A percentile compares a stretch with the other conserved stretches of the same genome.
Evolutionary conservation across 2,888 invertebrate species (phyloP).

Genomic region (Euphydryas editha): DNA sequence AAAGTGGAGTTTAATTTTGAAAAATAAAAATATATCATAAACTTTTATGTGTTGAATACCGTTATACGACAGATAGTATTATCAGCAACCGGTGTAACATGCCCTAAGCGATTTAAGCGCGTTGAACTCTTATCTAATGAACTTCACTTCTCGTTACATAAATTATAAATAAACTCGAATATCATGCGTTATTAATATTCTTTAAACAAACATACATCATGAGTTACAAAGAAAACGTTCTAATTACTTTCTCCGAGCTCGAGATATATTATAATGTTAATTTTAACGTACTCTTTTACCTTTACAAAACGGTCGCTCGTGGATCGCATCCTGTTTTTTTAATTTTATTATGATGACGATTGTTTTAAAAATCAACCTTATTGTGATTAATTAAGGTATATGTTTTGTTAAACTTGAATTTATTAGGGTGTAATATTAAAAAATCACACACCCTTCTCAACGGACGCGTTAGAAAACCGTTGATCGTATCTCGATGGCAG

Average conservation of each 20-base stretch:
- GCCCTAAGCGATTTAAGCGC: conserved; percentile 40
- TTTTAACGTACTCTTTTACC: conserved; percentile 21
- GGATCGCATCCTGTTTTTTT: conserved; percentile 26
- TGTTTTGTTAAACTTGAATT: background rate
- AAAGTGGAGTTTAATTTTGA: too few species aligned
- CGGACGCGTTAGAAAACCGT: conserved; percentile 38
- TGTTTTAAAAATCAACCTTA: conserved; percentile 17
- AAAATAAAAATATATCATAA: too few species aligned
- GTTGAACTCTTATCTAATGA: conserved; percentile 61
- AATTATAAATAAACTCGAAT: background rate
- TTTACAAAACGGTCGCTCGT: conserved; percentile 22
- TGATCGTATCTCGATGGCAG: conserved; percentile 26
- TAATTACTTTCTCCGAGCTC: conserved; percentile 1
- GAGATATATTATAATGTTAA: conserved; percentile 25
- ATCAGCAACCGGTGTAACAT: background rate
- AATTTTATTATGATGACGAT: conserved; percentile 1
- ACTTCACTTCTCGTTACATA: background rate
- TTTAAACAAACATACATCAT: background rate
- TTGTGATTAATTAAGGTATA: background rate
- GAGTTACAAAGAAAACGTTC: background rate
- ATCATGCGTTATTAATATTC: background rate
- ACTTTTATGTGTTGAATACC: too few species aligned
- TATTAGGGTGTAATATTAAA: conserved; percentile 13
- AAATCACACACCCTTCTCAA: conserved; percentile 35
- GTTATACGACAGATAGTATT: too few species aligned